Conservation (phyloP, 2,797 vertebrate genomes). For the Onychomys torridus region DNA sequence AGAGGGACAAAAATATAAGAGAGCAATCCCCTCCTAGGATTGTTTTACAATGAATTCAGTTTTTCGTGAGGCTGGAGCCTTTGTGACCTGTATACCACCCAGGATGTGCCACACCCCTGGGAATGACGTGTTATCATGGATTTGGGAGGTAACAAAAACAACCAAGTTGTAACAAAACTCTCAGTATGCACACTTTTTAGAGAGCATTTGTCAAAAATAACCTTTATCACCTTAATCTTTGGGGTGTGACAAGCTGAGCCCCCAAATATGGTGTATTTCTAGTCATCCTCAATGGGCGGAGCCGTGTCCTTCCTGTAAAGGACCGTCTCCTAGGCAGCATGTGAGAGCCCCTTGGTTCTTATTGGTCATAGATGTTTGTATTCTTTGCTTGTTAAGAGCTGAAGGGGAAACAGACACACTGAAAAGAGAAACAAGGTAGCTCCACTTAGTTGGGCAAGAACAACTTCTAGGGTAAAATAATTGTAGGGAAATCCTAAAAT, state of each 20-base stretch:
- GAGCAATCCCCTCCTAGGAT: no score
- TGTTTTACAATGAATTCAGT: neutral
- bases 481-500: neutral
- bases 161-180: neutral
- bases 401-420: conserved; percentile 29
- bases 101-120: neutral
- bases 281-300: neutral
- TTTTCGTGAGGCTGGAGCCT: neutral
- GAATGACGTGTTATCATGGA: neutral
- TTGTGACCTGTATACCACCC: neutral
- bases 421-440: conserved; percentile 2
- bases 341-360: neutral
- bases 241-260: neutral
- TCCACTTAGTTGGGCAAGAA: neutral
- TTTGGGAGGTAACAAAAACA: neutral
- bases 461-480: conserved; percentile 29
- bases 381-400: conserved; percentile 10
- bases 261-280: neutral
- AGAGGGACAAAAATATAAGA: neutral
- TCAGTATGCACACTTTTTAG: conserved; percentile 36
- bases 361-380: neutral
- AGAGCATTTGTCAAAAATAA: conserved; percentile 21
- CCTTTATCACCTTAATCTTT: neutral
- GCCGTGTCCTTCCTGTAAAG: neutral
- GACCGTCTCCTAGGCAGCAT: neutral